Evolutionary conservation across 2,113 vertebrate species (phyloP), one percentile per base, ranked within the genome.

Genomic region (Tupaia chinensis): DNA sequence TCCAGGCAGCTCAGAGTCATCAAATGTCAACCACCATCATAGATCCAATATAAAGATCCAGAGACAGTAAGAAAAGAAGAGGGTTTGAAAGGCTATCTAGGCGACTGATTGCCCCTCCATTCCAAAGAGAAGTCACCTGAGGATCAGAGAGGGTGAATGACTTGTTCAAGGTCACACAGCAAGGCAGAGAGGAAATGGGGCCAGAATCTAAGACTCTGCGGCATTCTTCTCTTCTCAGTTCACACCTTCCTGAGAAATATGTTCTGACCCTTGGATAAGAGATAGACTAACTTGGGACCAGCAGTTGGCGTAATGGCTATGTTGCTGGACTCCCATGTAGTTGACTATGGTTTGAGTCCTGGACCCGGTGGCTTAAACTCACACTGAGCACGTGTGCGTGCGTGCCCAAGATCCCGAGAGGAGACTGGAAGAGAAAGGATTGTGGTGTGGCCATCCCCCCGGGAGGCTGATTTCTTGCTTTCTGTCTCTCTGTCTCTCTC

Each of bases 1-100:
- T 20, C 54, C 32, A 44, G 29, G 25, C 17, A n/a, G 81, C 74
- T 66, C 0, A 0, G n/a, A 22, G 27, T 20, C 56, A 53, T 61
- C 63, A 4, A 44, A 61, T 1, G 1, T 3, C 73, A 11, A 27
- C n/a, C 19, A 68, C 63, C 3, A 0, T 2, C 19, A 15, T 8
- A 32, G 20, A 65, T 19, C 32, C 3, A 0, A 44, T 44, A 44
- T 44, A 44, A 44, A 44, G 44, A 44, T 19, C 32, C 3, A 0
- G 80, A 77, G 69, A 54, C n/a, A 34, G 8, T 1, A 0, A 27
- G 27, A 27, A 74, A 74, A 54, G 60, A 76, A n/a, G 32, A 44
- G 9, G 54, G 19, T 2, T 84, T 3, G 6, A 29, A 29, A 54
- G 73, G n/a, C 12, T 1, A 32, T 2, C 53, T 11, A n/a, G 56